Percentiles rank a stretch among this genome's conserved stretches.
Evolutionary conservation across 2,113 vertebrate genomes (phyloP).

Genomic region (Mus spicilegus): DNA sequence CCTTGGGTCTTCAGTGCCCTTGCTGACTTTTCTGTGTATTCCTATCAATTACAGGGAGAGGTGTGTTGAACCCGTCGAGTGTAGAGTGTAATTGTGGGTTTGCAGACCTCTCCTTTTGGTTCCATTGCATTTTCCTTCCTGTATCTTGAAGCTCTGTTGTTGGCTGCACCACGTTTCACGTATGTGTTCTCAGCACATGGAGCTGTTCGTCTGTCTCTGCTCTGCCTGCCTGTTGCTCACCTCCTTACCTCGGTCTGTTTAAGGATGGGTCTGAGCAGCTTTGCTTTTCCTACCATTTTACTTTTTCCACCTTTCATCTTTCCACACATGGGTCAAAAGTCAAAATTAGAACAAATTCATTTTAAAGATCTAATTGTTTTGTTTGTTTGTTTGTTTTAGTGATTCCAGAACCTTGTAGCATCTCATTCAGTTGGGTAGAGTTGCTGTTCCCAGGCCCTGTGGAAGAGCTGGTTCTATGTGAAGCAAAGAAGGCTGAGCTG

Average conservation of each 20-base stretch:
- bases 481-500: background rate
- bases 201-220: background rate
- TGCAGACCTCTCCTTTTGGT: background rate
- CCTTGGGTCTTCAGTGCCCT: background rate
- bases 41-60: background rate
- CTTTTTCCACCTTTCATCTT: background rate
- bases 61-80: background rate
- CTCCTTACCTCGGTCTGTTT: background rate
- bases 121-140: background rate
- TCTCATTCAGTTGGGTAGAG: background rate
- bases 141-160: background rate
- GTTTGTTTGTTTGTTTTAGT: background rate
- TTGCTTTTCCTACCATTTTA: background rate
- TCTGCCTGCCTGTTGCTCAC: background rate
- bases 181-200: background rate
- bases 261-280: background rate
- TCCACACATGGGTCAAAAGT: background rate
- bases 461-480: background rate
- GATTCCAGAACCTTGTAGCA: background rate
- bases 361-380: background rate
- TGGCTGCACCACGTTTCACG: background rate
- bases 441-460: background rate
- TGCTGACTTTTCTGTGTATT: slow-evolving; percentile 7
- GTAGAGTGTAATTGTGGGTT: background rate
- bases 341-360: background rate